phyloP scores from a whole-genome alignment of 1,140 invertebrate species.

The Dreissena rostriformis region DNA sequence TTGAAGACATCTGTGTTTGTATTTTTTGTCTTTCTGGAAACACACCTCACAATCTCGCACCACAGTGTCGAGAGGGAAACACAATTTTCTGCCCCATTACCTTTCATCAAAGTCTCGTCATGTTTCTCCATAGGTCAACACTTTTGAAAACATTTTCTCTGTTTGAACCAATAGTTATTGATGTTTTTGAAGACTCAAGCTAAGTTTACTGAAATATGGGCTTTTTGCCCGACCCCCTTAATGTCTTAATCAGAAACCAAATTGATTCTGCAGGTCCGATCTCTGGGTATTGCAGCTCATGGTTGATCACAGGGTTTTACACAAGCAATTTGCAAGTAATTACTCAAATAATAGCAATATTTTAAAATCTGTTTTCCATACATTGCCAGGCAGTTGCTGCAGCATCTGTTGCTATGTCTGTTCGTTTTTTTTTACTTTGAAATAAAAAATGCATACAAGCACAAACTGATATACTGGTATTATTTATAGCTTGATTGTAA shows the following conservation, averaged over 20 bases:
- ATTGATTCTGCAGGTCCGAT: slow-evolving; percentile 37
- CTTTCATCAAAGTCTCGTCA: slow-evolving; percentile 44
- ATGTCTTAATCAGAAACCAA: slow-evolving; percentile 48
- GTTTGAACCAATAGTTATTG: slow-evolving; percentile 47
- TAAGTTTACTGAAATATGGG: slow-evolving; percentile 10
- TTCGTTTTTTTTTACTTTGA: too few species aligned
- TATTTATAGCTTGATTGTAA: too few species aligned
- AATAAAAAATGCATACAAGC: too few species aligned
- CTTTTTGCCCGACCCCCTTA: slow-evolving; percentile 22
- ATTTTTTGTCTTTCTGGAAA: too few species aligned
- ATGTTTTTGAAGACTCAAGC: slow-evolving; percentile 32
- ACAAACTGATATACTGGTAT: too few species aligned
- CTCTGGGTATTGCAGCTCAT: slow-evolving; percentile 20
- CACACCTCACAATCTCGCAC: too few species aligned
- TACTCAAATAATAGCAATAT: slow-evolving; percentile 54
- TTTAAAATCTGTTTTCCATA: slow-evolving; percentile 46
- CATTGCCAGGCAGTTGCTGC: neutral
- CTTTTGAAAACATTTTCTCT: slow-evolving; percentile 57
- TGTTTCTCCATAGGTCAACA: slow-evolving; percentile 49
- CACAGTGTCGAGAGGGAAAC: neutral
- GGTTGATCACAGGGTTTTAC: slow-evolving; percentile 22
- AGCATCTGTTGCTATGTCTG: too few species aligned
- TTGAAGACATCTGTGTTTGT: too few species aligned
- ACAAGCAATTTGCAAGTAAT: slow-evolving; percentile 56
- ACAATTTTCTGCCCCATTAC: slow-evolving; percentile 55